phyloP scores from a whole-genome alignment of 2,888 invertebrate genomes.

The Andrena camellia region DNA sequence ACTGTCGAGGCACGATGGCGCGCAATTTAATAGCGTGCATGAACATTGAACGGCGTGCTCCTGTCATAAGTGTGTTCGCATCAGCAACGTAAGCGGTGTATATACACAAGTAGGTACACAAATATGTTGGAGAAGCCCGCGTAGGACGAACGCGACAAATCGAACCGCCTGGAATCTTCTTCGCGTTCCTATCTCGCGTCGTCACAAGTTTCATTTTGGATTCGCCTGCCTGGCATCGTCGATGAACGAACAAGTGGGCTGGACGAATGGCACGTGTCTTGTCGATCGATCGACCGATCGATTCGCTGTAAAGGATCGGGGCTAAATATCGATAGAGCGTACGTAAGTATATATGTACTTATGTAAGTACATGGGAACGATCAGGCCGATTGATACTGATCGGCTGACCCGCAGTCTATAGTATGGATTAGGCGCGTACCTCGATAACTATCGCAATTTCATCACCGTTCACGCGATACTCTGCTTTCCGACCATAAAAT shows the following conservation, averaged over 20 bases:
- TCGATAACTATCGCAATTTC: constrained; percentile 50
- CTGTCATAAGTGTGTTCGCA: not conserved
- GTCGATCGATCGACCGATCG: not conserved
- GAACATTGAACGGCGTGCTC: not conserved
- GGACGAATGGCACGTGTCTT: not conserved
- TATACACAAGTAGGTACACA: too few relatives aligned
- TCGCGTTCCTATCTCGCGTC: not conserved
- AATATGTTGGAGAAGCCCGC: not conserved
- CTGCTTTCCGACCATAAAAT: constrained; percentile 32
- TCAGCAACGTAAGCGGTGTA: not conserved
- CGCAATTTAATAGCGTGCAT: constrained; percentile 6
- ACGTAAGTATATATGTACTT: not conserved
- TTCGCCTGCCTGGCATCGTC: not conserved
- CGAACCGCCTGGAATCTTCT: not conserved
- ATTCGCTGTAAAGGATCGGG: not conserved
- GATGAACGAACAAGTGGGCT: not conserved
- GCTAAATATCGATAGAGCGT: constrained; percentile 14
- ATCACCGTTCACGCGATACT: constrained; percentile 31
- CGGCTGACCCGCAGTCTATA: constrained; percentile 4
- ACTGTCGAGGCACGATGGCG: not conserved
- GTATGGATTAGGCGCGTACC: not conserved
- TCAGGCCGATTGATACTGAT: constrained; percentile 44
- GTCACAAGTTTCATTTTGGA: not conserved
- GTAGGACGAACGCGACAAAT: not conserved
- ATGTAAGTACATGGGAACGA: constrained; percentile 1